These are phyloP conservation scores for Caerostris darwini DNA, from an alignment of 1,140 invertebrate genomes.

Conservation along the genomic window DNA sequence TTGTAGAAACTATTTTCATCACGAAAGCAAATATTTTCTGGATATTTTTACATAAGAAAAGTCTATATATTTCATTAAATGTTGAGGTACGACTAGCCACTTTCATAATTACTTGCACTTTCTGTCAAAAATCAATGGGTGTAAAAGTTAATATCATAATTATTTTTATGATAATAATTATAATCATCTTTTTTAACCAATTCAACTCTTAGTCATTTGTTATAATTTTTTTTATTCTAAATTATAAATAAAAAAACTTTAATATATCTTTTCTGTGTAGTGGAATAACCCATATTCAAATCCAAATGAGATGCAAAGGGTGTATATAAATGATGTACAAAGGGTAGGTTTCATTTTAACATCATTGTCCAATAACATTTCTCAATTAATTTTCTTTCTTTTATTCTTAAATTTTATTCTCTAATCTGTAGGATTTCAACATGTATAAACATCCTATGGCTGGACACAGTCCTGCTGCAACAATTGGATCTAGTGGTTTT, in stretches of 20 bases:
- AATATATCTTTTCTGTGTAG: constrained; percentile 15
- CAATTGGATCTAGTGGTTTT: constrained; percentile 72
- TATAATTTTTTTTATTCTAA: too few species aligned
- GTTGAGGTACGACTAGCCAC: too few species aligned
- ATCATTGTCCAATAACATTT: neutral
- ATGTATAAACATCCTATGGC: constrained; percentile 67
- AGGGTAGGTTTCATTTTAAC: neutral
- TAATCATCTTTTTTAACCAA: too few species aligned
- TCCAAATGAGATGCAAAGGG: constrained; percentile 18
- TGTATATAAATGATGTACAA: neutral
- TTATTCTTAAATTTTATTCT: neutral
- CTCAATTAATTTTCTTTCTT: neutral
- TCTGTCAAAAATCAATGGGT: too few species aligned
- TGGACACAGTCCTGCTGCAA: constrained; percentile 72
- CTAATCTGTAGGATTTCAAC: constrained; percentile 48
- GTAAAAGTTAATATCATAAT: too few species aligned
- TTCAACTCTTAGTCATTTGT: too few species aligned
- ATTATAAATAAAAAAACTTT: neutral
- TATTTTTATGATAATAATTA: too few species aligned
- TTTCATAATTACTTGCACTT: too few species aligned
- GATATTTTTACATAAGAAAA: too few species aligned
- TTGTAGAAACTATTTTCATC: too few species aligned
- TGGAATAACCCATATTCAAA: constrained; percentile 9
- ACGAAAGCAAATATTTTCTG: too few species aligned
- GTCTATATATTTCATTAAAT: too few species aligned